Base-by-base conservation (phyloP, 2,797 vertebrate species). In the Hozukius guyotensis region DNA sequence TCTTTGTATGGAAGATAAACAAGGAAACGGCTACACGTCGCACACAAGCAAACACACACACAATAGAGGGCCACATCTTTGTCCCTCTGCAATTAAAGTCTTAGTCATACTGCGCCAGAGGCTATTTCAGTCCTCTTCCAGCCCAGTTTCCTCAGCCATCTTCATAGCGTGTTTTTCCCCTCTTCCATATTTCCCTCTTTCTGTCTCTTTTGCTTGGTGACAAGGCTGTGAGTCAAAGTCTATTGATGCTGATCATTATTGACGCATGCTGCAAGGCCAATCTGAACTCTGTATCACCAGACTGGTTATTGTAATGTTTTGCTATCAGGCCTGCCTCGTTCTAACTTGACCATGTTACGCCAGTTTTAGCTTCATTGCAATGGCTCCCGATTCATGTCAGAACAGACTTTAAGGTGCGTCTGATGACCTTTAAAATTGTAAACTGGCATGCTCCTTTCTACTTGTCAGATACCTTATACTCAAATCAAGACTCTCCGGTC, bases 71-170 rank as follows among this genome's bases (percentile, higher is more conserved):
- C 85, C 85, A 90, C 84, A 87, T 93, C 75, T 78, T 71, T 85
- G 89, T 91, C 88, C 88, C 91, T 91, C 91, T 94, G 90, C 91
- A 95, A 95, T 95, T 94, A 95, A 88, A 89, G 84, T 90, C 89
- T 95, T 94, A 95, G 94, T 95, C 94, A 95, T 90, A 84, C 89
- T 92, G 93, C 84, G 25, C 91, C 89, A 85, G 82, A 82, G 81
- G 90, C 94, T 95, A 94, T 93, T 95, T 94, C 87, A 76, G 92
- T 93, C 89, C 85, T 83, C 72, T 87, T 87, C 77, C 82, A 88
- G 78, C 77, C 76, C 76, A 87, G 66, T 91, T 86, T 89, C 84
- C 83, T 83, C 49, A 77, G 77, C 56, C 86, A 85, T 86, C 85
- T 81, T 46, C 59, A 70, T 60, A 65, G 68, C 76, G 73, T 86